Base-by-base conservation (phyloP, 37 sponge, comb jelly and placozoan species). In the Chondrosia reniformis region DNA sequence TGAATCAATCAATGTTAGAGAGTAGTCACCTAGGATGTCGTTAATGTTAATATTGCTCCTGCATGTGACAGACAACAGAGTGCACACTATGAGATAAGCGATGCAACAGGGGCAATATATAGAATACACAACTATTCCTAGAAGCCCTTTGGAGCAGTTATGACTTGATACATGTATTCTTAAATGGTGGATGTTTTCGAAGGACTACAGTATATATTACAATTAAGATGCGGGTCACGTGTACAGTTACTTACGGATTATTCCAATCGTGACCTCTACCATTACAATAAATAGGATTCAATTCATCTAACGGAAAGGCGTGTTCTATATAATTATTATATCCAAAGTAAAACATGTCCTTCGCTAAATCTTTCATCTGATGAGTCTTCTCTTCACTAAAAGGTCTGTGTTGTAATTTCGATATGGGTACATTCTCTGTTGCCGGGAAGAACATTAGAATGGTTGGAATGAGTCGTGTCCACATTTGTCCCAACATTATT, bases 231-330 rank as follows among this genome's bases (percentile, higher is more conserved):
- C 15, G 19, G 19, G 15, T 38, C 25, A 12, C 32, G 19, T n/a
- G n/a, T n/a, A n/a, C n/a, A n/a, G n/a, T n/a, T 9, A 85, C 95
- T 63, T 32, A 94, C 89, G 80, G 86, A 42, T 93, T 81, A 2
- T 89, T 66, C 83, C 87, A 88, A 83, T 97, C 98, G 46, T 92
- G 93, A 17, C 98, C 98, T 63, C 98, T 55, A 0, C 98, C 98
- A 0, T 74, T 73, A 66, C 99, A 98, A 52, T 88, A 64, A 19
- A 95, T 80, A 5, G 99, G 99, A 58, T 98, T 89, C 32, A 98
- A 86, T 74, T 98, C 99, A 46, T 98, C 99, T 10, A 80, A 45
- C n/a, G 99, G 99, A 77, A 93, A 98, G 13, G 99, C 99, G 80
- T 93, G 83, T 15, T 71, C 62, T 78, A 98, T 90, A 59, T 98